phyloP scores from a whole-genome alignment of 2,113 vertebrate species.

The Eolophus roseicapilla region DNA sequence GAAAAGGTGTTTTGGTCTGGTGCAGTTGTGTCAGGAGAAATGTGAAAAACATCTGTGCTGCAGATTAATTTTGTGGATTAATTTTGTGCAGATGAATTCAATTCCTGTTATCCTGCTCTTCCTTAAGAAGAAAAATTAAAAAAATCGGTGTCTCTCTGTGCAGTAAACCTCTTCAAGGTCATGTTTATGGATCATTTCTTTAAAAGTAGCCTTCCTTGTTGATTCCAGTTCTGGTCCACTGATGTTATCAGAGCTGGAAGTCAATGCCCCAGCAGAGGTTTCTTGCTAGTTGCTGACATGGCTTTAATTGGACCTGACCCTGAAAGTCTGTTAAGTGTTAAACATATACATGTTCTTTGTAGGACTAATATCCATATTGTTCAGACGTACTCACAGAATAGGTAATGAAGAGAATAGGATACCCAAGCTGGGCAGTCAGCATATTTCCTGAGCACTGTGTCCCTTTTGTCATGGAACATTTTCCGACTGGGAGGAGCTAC shows the following conservation, averaged over 20 bases:
- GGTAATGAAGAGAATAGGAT: background rate
- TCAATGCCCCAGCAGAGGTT: background rate
- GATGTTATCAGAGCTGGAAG: background rate
- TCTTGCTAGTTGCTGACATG: background rate
- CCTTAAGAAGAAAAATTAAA: background rate
- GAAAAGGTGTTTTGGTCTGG: background rate
- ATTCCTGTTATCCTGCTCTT: background rate
- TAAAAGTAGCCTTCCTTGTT: background rate
- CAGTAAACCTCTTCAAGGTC: background rate
- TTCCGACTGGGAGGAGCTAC: background rate
- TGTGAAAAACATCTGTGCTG: background rate
- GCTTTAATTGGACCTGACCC: background rate
- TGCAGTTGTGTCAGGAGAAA: background rate
- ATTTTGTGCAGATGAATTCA: background rate
- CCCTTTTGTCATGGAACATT: accelerated
- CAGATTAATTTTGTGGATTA: background rate
- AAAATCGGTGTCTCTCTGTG: background rate
- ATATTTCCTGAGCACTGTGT: background rate
- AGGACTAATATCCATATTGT: background rate
- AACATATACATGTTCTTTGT: background rate
- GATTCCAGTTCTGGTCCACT: background rate
- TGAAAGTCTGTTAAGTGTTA: background rate
- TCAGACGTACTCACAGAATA: background rate
- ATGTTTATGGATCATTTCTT: background rate
- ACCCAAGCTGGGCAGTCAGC: background rate